A percentile compares a stretch with the other conserved stretches of the same genome.
These are phyloP conservation scores for Grus americana DNA, from an alignment of 2,113 vertebrate species.

Conservation along the genomic window DNA sequence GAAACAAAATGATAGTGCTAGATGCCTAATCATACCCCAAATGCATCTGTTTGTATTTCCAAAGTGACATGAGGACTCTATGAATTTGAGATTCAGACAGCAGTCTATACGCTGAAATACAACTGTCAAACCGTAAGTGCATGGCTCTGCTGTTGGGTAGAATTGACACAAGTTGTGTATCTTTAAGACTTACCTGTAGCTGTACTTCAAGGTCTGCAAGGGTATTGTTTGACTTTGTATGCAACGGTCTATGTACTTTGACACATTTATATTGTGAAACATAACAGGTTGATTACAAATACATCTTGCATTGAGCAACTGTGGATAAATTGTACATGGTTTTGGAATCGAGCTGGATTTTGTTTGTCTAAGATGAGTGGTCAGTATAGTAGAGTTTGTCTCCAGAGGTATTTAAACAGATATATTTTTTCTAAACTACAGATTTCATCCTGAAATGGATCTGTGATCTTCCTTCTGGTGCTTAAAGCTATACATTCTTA, in stretches of 20 bases:
- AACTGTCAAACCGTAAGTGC: background rate
- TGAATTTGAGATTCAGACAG: background rate
- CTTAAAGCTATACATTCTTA: background rate
- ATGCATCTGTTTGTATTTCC: background rate
- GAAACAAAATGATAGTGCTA: background rate
- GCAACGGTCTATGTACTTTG: background rate
- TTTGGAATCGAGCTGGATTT: background rate
- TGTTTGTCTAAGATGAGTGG: background rate
- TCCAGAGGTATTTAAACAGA: background rate
- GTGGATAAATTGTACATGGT: background rate
- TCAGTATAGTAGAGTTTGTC: background rate
- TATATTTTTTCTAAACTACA: background rate
- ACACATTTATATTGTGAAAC: background rate
- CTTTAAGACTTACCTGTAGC: background rate
- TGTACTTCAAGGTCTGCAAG: background rate
- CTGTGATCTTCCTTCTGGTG: background rate
- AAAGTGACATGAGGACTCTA: background rate
- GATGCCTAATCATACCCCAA: background rate
- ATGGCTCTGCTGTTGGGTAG: background rate
- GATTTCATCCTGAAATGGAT: background rate
- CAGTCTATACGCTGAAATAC: background rate
- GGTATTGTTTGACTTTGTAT: background rate
- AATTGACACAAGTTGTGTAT: background rate
- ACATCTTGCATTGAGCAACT: background rate
- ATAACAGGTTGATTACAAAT: background rate